phyloP scores from a whole-genome alignment of 2,888 invertebrate species.

The Drosophila acutilabella region DNA sequence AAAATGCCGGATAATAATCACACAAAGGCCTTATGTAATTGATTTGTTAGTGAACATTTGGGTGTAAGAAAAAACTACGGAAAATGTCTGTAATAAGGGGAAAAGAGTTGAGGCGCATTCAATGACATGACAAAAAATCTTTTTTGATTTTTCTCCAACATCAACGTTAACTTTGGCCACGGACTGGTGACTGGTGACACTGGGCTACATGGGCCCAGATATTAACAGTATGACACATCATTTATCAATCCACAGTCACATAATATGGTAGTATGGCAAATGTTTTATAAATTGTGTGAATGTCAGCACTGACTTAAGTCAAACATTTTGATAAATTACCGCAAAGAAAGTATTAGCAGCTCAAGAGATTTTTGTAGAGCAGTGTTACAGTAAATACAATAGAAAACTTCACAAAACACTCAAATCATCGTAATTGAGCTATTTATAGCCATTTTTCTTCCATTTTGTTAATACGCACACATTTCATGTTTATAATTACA shows the following conservation, averaged over 20 bases:
- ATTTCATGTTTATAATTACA: conserved; percentile 85
- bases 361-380: conserved; percentile 23
- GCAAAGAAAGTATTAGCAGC: neutral
- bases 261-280: conserved; percentile 35
- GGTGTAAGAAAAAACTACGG: conserved; percentile 3
- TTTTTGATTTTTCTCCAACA: conserved; percentile 38
- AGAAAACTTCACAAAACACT: conserved; percentile 23
- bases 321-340: conserved; percentile 42
- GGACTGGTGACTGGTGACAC: conserved; percentile 30
- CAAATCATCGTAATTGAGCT: conserved; percentile 41
- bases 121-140: conserved; percentile 63
- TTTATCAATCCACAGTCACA: conserved; percentile 58
- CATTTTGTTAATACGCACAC: neutral
- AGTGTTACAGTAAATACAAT: conserved; percentile 15
- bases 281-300: conserved; percentile 44
- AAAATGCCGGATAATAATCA: conserved; percentile 69
- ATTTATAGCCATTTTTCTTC: conserved; percentile 41
- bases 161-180: conserved; percentile 24
- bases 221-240: conserved; percentile 34
- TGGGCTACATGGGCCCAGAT: conserved; percentile 35
- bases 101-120: conserved; percentile 50
- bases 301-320: conserved; percentile 14
- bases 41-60: conserved; percentile 44
- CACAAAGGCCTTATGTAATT: conserved; percentile 67
- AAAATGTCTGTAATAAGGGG: conserved; percentile 7